Percentiles rank a stretch among this genome's conserved stretches.
phyloP scores from a whole-genome alignment of 2,797 vertebrate genomes.

The Sebastiscus albofasciatus region DNA sequence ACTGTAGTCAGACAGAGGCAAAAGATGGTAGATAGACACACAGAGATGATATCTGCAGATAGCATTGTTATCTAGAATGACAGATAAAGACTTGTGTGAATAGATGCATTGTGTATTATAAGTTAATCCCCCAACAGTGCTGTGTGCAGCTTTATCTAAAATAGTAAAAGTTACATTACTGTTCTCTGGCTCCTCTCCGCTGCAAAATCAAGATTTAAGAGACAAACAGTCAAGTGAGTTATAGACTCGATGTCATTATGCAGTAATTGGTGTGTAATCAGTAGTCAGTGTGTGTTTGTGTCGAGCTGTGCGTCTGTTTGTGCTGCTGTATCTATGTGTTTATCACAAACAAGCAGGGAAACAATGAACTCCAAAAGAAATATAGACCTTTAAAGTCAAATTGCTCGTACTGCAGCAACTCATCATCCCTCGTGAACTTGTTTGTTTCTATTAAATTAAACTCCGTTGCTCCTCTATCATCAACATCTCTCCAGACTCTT shows the following conservation, averaged over 20 bases:
- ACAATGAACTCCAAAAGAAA: conserved; percentile 8
- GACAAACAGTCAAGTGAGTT: conserved; percentile 51
- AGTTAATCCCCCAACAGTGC: neutral
- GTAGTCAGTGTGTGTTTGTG: conserved; percentile 5
- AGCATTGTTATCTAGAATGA: conserved; percentile 5
- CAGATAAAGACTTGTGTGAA: conserved; percentile 50
- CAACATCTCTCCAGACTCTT: neutral
- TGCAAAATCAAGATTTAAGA: conserved; percentile 28
- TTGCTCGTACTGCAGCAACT: neutral
- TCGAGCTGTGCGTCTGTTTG: neutral
- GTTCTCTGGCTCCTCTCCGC: conserved; percentile 25
- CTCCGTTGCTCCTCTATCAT: neutral
- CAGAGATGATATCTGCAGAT: conserved; percentile 20
- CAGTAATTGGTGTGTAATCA: conserved; percentile 34
- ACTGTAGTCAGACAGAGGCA: conserved; percentile 41
- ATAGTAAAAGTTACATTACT: conserved; percentile 16
- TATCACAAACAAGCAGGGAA: conserved; percentile 57
- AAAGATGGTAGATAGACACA: conserved; percentile 44
- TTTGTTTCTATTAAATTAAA: neutral
- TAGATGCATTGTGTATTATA: conserved; percentile 44
- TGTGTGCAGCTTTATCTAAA: neutral
- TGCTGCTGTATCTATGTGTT: conserved; percentile 53
- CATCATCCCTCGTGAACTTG: neutral
- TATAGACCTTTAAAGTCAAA: neutral
- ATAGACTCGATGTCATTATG: conserved; percentile 37